Base-by-base conservation (phyloP, 2,888 invertebrate species). In the Cactoblastis cactorum region DNA sequence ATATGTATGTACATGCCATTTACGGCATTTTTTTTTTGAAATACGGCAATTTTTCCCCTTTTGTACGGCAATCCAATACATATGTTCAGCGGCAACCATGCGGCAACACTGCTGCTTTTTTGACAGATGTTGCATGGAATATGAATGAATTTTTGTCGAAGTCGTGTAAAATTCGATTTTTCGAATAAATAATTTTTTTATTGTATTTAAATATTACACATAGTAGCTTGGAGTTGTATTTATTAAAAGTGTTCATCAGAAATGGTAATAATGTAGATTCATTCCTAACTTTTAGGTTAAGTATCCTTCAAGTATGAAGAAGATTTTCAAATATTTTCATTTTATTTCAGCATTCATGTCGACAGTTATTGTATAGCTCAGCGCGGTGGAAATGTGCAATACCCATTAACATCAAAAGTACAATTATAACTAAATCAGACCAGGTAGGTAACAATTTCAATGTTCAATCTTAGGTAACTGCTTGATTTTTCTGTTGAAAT, bases 311-410 rank as follows among this genome's bases (percentile, higher is more conserved):
- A 51, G n/a, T 54, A 48, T 51, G 53, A 55, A 55, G 53, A 41
- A 48, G 55, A 55, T 58, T 59, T 59, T 54, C 57, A 51, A 51
- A 52, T 60, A 53, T 56, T 61, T 60, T 63, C 35, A 43, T 56
- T 0, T 19, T 50, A 56, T 84, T 84, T 61, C 80, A 89, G 89
- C 89, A 89, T 69, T 70, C 86, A 58, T 89, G 81, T 77, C 82
- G 88, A 71, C 87, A 87, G 63, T 72, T 89, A 63, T 53, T 88
- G 58, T 82, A 81, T 62, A 83, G 77, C 60, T 74, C 88, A 38
- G 83, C 86, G 47, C 80, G 88, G 56, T 89, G 89, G 89, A 89
- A 88, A 76, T 74, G 78, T 71, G 72, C 68, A 53, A 56, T 88
- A 54, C 83, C 87, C 43, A 62, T 75, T 51, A 78, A 80, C 65